Evolutionary conservation across 1,140 invertebrate genomes (phyloP).

Genomic region (Heliconius himera): DNA sequence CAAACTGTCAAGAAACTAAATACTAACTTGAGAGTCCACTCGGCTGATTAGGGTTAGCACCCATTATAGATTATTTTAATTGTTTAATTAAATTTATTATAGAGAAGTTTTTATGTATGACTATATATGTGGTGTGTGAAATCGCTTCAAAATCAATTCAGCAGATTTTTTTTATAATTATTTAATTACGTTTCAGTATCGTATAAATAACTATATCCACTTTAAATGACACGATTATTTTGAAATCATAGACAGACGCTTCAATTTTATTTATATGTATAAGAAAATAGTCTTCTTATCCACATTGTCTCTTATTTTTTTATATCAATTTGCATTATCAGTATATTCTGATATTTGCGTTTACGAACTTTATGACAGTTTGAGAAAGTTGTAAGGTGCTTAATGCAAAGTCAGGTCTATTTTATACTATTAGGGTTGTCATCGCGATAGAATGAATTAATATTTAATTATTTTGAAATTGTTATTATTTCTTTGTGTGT

Average conservation of each 20-base stretch:
- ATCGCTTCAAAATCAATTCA: too few relatives aligned
- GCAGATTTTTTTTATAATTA: too few relatives aligned
- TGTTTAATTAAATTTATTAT: not conserved
- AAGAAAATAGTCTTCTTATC: too few relatives aligned
- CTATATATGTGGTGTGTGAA: not conserved
- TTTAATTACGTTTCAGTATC: too few relatives aligned
- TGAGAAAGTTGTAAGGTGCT: not conserved
- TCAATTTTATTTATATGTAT: too few relatives aligned
- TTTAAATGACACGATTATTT: too few relatives aligned
- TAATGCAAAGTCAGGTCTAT: slow-evolving; percentile 1
- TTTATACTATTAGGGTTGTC: not conserved
- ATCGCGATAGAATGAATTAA: not conserved
- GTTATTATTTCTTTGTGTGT: not conserved
- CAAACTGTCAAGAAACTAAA: slow-evolving; percentile 39
- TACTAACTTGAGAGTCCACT: slow-evolving; percentile 33
- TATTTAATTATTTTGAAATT: not conserved
- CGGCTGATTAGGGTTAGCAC: slow-evolving; percentile 26
- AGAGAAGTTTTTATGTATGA: not conserved
- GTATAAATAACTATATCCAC: too few relatives aligned
- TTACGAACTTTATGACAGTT: slow-evolving; percentile 3
- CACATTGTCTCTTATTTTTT: too few relatives aligned
- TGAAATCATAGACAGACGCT: too few relatives aligned
- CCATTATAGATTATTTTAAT: not conserved
- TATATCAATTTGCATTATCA: too few relatives aligned
- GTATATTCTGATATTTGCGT: not conserved